A percentile compares a stretch with the other conserved stretches of the same genome.
phyloP scores from a whole-genome alignment of 1,140 invertebrate genomes.

The Paracyclopina nana region DNA sequence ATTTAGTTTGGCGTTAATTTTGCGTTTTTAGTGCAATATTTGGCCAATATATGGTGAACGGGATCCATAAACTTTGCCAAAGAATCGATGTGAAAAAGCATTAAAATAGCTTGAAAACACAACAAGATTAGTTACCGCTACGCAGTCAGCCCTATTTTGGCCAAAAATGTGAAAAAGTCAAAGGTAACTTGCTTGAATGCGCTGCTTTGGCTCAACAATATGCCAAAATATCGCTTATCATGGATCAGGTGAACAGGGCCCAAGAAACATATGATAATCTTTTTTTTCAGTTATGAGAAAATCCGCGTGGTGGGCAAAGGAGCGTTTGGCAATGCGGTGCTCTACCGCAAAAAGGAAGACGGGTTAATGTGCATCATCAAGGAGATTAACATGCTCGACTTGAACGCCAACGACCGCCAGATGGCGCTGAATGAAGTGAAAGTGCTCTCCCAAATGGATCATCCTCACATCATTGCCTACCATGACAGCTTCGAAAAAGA shows the following conservation, averaged over 20 bases:
- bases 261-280: slow-evolving; percentile 13
- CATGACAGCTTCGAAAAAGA: slow-evolving; percentile 52
- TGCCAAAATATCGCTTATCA: background rate
- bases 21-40: too few relatives aligned
- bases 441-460: slow-evolving; percentile 45
- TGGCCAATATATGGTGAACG: too few relatives aligned
- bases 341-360: slow-evolving; percentile 43
- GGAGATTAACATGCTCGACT: slow-evolving; percentile 49
- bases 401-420: slow-evolving; percentile 42
- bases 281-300: slow-evolving; percentile 33
- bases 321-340: slow-evolving; percentile 49
- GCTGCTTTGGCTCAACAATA: too few relatives aligned
- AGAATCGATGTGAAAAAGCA: too few relatives aligned
- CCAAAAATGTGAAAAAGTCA: too few relatives aligned
- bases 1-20: too few relatives aligned
- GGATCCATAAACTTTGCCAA: too few relatives aligned
- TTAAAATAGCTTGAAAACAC: too few relatives aligned
- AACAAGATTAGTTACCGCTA: too few relatives aligned
- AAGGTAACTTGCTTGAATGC: too few relatives aligned
- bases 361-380: slow-evolving; percentile 48
- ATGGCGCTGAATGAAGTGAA: slow-evolving; percentile 53
- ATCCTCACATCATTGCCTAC: slow-evolving; percentile 52
- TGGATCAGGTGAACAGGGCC: background rate
- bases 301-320: slow-evolving; percentile 41
- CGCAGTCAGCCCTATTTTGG: too few relatives aligned